Evolutionary conservation across 2,888 invertebrate species (phyloP), one percentile per base, ranked within the genome.

Genomic region (Hyles lineata): DNA sequence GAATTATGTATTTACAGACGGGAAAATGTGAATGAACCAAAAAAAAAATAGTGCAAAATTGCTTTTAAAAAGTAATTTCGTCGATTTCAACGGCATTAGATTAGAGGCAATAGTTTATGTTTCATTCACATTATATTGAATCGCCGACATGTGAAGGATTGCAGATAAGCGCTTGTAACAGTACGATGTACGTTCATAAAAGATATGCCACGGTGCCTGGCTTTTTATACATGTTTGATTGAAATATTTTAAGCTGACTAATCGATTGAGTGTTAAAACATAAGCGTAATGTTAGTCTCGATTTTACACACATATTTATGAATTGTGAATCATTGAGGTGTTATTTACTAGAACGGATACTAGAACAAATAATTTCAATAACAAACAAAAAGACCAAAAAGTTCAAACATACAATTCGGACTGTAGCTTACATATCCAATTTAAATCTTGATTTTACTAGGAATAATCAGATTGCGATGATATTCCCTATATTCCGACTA

Each of bases 131-230:
- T 23, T 67, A 32, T 8, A 62, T 23, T 50, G 43, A 43, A 17
- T 43, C 67, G 21, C 23, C 7, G 67, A 23, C 17, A 43, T 43
- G 9, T 23, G 67, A 67, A 17, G 50, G 15, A 11, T 3, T 15
- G 50, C 43, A 43, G 21, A 50, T n/a, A 17, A 62, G 55, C 52
- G 29, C 61, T 62, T 25, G 23, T 23, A 58, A 0, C 43, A 43
- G 43, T 15, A 43, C 15, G 43, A 43, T 72, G 62, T 77, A 75
- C 78, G 80, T 76, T 74, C 81, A 76, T 81, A 82, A 76, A 81
- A 78, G 75, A 80, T 82, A 86, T 83, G 83, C 89, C 89, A 60
- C n/a, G 89, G 89, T 91, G 90, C 90, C 89, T 89, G 87, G 89
- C 89, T 89, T 89, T 76, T 84, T 84, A 81, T 86, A 88, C 78